These are phyloP conservation scores for Crotophaga sulcirostris DNA, from an alignment of 2,113 vertebrate species.

Conservation along the genomic window DNA sequence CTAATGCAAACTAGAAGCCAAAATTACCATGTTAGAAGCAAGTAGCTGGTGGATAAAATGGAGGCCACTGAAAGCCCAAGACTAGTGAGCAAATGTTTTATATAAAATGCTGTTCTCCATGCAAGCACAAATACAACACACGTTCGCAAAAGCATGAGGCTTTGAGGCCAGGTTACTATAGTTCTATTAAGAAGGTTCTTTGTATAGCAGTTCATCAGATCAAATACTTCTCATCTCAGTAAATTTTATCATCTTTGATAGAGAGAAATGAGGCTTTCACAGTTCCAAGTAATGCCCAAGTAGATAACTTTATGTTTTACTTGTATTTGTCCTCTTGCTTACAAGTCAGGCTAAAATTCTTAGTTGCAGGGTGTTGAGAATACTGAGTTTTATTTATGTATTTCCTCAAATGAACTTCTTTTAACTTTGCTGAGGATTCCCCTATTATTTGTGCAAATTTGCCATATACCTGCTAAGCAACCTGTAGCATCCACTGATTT, in stretches of 20 bases:
- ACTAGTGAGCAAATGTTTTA: background rate
- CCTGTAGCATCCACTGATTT: background rate
- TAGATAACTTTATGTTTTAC: background rate
- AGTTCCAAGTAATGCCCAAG: conserved; percentile 1
- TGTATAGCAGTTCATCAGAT: background rate
- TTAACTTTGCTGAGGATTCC: background rate
- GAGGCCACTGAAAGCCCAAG: background rate
- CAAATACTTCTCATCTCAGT: background rate
- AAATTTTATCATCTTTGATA: background rate
- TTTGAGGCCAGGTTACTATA: background rate
- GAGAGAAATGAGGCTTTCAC: background rate
- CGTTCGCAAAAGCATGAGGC: background rate
- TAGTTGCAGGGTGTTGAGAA: background rate
- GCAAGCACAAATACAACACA: background rate
- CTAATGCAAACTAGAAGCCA: background rate
- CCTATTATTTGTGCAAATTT: background rate
- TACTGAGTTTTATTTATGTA: background rate
- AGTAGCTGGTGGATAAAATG: background rate
- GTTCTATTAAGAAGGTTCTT: background rate
- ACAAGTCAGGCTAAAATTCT: conserved; percentile 4
- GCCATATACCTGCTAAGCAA: background rate
- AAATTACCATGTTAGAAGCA: background rate
- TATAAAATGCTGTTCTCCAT: background rate
- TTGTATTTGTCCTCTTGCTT: background rate
- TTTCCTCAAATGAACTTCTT: background rate